phyloP scores from a whole-genome alignment of 2,888 invertebrate genomes.

The Trissolcus brochymenae region DNA sequence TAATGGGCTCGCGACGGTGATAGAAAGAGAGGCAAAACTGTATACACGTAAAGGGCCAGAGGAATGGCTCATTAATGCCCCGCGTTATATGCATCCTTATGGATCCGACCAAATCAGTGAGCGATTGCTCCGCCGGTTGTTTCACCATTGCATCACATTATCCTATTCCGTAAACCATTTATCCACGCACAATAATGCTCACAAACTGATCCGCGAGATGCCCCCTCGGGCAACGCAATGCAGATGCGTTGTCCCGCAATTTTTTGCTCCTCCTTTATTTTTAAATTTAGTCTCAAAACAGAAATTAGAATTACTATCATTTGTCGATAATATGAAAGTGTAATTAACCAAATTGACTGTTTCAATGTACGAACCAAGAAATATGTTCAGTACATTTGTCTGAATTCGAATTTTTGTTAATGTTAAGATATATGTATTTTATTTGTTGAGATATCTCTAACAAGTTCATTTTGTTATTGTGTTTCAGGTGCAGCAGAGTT shows the following conservation, averaged over 20 bases:
- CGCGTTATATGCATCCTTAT: slow-evolving; percentile 73
- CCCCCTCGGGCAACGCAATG: slow-evolving; percentile 5
- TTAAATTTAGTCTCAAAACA: background rate
- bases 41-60: slow-evolving; percentile 52
- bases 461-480: too few species aligned
- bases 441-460: too few species aligned
- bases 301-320: slow-evolving; percentile 26
- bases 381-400: too few species aligned
- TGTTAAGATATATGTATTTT: too few species aligned
- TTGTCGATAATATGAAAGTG: too few species aligned
- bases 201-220: slow-evolving; percentile 34
- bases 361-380: too few species aligned
- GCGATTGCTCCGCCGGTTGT: slow-evolving; percentile 68
- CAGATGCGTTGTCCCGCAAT: slow-evolving; percentile 18
- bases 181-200: slow-evolving; percentile 40
- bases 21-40: slow-evolving; percentile 49
- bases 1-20: slow-evolving; percentile 59
- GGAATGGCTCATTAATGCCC: slow-evolving; percentile 72
- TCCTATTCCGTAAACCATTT: slow-evolving; percentile 52
- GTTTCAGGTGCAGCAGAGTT: too few species aligned
- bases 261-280: background rate
- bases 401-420: background rate
- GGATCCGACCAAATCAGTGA: slow-evolving; percentile 74
- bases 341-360: too few species aligned
- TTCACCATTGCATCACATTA: slow-evolving; percentile 49